Evolutionary conservation across 1,140 invertebrate genomes (phyloP).

Genomic region (Drosophila prosaltans): DNA sequence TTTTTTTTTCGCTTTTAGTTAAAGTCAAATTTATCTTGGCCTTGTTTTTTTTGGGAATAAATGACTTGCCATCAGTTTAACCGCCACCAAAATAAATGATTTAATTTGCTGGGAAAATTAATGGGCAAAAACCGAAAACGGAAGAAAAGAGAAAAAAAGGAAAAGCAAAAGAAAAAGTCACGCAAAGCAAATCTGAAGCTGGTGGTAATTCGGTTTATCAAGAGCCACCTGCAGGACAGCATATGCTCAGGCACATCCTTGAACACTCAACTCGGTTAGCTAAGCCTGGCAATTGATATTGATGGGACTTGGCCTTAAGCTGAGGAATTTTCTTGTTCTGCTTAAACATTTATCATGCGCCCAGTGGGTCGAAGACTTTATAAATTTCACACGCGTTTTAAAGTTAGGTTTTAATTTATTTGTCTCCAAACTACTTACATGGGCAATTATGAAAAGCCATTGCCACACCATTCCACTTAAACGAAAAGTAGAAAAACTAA

Average conservation of each 20-base stretch:
- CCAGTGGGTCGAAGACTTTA: conserved; percentile 44
- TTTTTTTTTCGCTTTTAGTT: not conserved
- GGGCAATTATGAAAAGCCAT: conserved; percentile 66
- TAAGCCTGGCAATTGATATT: conserved; percentile 70
- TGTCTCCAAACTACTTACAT: conserved; percentile 30
- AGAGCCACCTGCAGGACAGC: conserved; percentile 47
- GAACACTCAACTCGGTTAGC: conserved; percentile 27
- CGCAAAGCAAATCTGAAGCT: conserved; percentile 42
- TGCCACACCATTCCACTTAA: not conserved
- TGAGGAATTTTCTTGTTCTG: conserved; percentile 34
- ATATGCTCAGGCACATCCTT: conserved; percentile 6
- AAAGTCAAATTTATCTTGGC: conserved; percentile 11
- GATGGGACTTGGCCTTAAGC: conserved; percentile 49
- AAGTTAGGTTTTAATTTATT: conserved; percentile 5
- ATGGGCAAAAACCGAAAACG: conserved; percentile 29
- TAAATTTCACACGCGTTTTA: conserved; percentile 12
- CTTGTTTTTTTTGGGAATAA: conserved; percentile 25
- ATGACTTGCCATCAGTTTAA: conserved; percentile 29
- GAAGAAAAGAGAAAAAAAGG: conserved; percentile 26
- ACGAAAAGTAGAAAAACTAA: conserved; percentile 37
- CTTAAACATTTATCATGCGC: conserved; percentile 65
- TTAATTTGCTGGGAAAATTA: conserved; percentile 65
- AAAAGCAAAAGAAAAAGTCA: conserved; percentile 42
- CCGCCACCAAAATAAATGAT: conserved; percentile 63
- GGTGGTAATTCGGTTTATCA: conserved; percentile 65